These are phyloP conservation scores for Ennomos fuscantarius DNA, from an alignment of 2,888 invertebrate genomes.

Conservation along the genomic window DNA sequence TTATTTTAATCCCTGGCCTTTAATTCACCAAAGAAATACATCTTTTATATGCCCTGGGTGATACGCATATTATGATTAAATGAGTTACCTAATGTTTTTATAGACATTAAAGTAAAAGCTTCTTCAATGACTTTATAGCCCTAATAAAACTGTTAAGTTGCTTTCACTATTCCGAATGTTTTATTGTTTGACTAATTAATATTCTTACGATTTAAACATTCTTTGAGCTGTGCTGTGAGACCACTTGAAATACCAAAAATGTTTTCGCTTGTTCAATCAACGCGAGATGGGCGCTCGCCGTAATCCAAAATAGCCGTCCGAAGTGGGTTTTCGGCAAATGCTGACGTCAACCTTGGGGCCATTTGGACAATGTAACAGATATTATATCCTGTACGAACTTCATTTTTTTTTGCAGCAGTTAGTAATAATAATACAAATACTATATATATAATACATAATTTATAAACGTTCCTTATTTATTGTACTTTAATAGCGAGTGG, in stretches of 20 bases:
- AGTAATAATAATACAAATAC: no score
- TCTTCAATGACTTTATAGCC: slow-evolving; percentile 18
- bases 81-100: no score
- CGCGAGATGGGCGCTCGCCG: slow-evolving; percentile 58
- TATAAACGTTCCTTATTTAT: slow-evolving; percentile 27
- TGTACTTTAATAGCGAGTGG: slow-evolving; percentile 20
- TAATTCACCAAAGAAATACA: slow-evolving; percentile 6
- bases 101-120: slow-evolving; percentile 8
- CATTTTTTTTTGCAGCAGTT: slow-evolving; percentile 31
- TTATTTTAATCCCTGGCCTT: slow-evolving; percentile 43
- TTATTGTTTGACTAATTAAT: slow-evolving; percentile 16
- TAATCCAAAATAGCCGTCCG: slow-evolving; percentile 65
- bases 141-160: slow-evolving; percentile 16
- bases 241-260: slow-evolving; percentile 65
- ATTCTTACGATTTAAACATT: neutral
- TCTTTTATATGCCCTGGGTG: neutral
- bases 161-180: slow-evolving; percentile 18
- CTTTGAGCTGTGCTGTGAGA: neutral
- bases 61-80: no score
- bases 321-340: slow-evolving; percentile 67
- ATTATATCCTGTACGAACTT: slow-evolving; percentile 39
- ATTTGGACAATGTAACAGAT: slow-evolving; percentile 66
- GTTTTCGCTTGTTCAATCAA: slow-evolving; percentile 69
- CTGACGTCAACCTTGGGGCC: slow-evolving; percentile 70
- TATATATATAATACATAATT: no score